A percentile compares a stretch with the other conserved stretches of the same genome.
These are phyloP conservation scores for Euplexia lucipara DNA, from an alignment of 2,888 invertebrate genomes.

Conservation along the genomic window DNA sequence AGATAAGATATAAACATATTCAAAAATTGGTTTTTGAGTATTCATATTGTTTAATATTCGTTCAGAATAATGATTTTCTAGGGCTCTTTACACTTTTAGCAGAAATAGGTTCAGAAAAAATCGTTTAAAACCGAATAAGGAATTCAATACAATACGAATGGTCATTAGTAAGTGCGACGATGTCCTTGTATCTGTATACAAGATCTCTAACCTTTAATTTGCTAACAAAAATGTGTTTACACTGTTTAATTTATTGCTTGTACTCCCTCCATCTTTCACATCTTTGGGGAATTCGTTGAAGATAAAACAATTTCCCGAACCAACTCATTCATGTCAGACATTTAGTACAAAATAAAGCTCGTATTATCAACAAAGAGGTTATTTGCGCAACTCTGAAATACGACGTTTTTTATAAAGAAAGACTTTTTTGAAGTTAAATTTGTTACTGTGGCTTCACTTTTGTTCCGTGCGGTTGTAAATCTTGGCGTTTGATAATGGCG, in stretches of 20 bases:
- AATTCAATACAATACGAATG: too few species aligned
- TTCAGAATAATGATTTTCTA: too few species aligned
- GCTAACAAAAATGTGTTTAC: slow-evolving; percentile 6
- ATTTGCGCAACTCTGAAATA: slow-evolving; percentile 19
- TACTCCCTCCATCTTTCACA: slow-evolving; percentile 19
- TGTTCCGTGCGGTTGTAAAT: slow-evolving; percentile 43
- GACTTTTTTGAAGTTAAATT: slow-evolving; percentile 51
- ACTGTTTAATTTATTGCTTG: slow-evolving; percentile 16
- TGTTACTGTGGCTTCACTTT: slow-evolving; percentile 21
- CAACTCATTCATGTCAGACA: slow-evolving; percentile 3
- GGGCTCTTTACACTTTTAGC: too few species aligned
- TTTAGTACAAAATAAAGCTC: slow-evolving; percentile 24
- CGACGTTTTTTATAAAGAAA: slow-evolving; percentile 2
- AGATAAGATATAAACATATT: too few species aligned
- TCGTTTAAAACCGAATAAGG: too few species aligned
- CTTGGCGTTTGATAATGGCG: slow-evolving; percentile 19
- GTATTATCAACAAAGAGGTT: slow-evolving; percentile 39
- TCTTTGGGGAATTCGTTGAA: slow-evolving; percentile 1
- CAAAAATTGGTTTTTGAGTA: too few species aligned
- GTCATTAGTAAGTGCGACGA: too few species aligned
- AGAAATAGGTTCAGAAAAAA: too few species aligned
- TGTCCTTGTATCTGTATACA: too few species aligned
- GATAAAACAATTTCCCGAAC: slow-evolving; percentile 3
- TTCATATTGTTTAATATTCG: too few species aligned
- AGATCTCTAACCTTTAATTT: neutral